These are phyloP conservation scores for Eupithecia subfuscata DNA, from an alignment of 2,888 invertebrate genomes.

Conservation along the genomic window DNA sequence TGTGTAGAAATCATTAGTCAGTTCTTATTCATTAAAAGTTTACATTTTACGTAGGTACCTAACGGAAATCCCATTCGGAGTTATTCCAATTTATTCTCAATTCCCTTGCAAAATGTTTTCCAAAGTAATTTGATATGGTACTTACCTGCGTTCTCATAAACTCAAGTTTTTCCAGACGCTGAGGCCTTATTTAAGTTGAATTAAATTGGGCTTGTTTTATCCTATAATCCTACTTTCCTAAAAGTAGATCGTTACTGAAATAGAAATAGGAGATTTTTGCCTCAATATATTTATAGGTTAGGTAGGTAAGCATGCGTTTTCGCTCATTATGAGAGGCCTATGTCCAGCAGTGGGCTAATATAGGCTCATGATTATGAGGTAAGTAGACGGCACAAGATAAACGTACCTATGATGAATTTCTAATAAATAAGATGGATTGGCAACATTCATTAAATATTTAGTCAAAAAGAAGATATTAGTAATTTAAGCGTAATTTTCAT, in stretches of 20 bases:
- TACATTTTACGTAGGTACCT: not conserved
- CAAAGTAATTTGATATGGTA: not conserved
- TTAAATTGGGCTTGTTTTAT: constrained; percentile 7
- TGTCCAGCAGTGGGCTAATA: not conserved
- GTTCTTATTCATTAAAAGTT: not conserved
- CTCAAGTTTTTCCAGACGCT: not conserved
- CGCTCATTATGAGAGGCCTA: too few species aligned
- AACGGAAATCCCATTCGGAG: not conserved
- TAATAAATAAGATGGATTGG: not conserved
- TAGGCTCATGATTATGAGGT: not conserved
- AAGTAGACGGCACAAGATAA: not conserved
- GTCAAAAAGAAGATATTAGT: not conserved
- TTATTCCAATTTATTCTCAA: not conserved
- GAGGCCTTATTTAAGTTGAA: not conserved
- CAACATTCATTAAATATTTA: not conserved
- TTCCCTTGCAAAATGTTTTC: constrained; percentile 3
- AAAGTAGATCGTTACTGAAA: not conserved
- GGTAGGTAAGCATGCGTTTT: not conserved
- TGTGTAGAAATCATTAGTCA: not conserved
- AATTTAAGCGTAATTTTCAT: not conserved
- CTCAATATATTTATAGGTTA: not conserved
- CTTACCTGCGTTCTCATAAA: not conserved
- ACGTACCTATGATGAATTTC: not conserved
- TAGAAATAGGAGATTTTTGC: not conserved
- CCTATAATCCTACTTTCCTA: not conserved